A percentile compares a stretch with the other conserved stretches of the same genome.
Evolutionary conservation across 2,888 invertebrate genomes (phyloP).

Genomic region (Meta bourneti): DNA sequence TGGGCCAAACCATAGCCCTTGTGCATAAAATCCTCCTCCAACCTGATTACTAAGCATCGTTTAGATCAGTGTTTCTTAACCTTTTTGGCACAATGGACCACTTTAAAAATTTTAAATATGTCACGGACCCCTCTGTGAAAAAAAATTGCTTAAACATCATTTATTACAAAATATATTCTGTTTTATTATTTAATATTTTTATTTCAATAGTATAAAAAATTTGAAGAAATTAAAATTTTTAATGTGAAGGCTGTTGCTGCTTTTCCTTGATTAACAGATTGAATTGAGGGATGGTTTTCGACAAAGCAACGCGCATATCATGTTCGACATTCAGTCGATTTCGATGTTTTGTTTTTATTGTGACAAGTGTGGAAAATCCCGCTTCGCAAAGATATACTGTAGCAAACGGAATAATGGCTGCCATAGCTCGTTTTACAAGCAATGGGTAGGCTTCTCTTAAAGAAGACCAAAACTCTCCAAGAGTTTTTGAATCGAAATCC

Average conservation of each 20-base stretch:
- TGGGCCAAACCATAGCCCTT: too few relatives aligned
- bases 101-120: slow-evolving; percentile 65
- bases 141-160: slow-evolving; percentile 53
- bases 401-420: slow-evolving; percentile 66
- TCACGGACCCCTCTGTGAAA: slow-evolving; percentile 64
- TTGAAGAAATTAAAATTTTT: slow-evolving; percentile 45
- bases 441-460: slow-evolving; percentile 64
- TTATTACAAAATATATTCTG: slow-evolving; percentile 46
- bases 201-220: slow-evolving; percentile 50
- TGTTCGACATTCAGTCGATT: slow-evolving; percentile 54
- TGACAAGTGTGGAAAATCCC: slow-evolving; percentile 59
- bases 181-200: slow-evolving; percentile 32
- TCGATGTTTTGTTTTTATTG: slow-evolving; percentile 61
- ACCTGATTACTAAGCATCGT: too few relatives aligned
- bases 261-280: slow-evolving; percentile 54
- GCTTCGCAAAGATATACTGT: slow-evolving; percentile 64
- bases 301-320: slow-evolving; percentile 54
- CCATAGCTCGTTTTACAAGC: slow-evolving; percentile 62
- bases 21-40: too few relatives aligned
- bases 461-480: too few relatives aligned
- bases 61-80: too few relatives aligned
- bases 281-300: slow-evolving; percentile 54
- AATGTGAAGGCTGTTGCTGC: slow-evolving; percentile 48
- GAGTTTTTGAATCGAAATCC: too few relatives aligned
- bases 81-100: slow-evolving; percentile 67